Evolutionary conservation across 2,888 invertebrate species (phyloP), one percentile per base, ranked within the genome.

Genomic region (Dynastes tityus): DNA sequence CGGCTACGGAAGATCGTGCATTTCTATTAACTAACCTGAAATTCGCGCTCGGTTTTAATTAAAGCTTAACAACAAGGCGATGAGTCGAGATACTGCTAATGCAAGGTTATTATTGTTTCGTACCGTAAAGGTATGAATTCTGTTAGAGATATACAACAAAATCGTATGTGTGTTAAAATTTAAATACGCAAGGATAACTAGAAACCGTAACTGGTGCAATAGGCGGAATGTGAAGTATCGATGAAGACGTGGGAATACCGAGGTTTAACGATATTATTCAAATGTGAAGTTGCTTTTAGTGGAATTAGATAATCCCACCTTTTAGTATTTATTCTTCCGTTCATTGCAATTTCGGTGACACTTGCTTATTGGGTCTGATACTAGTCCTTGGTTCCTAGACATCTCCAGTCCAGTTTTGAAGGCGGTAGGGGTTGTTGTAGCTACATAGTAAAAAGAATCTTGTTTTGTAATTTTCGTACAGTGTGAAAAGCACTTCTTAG

Each of bases 11-110:
- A 8, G 70, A 53, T 6, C 55, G 16, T 58, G 55, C 22, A 13
- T 6, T n/a, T 70, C 70, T 70, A 5, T 37, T 37, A 37, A 11
- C 58, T 61, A 58, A 73, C 73, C 37, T 61, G 40, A 73, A 73
- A 58, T 58, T 73, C 11, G 68, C 68, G 51, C 73, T 9, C n/a
- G 8, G 58, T 40, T 73, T 73, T 73, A 73, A 73, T 73, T 73
- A 61, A 73, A 32, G 71, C 22, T 29, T 29, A 37, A 9, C 27
- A 37, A 22, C 51, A n/a, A 40, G 11, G 40, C 58, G 37, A 37
- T 11, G n/a, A 68, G 45, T 16, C 51, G 68, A 11, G 13, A 51
- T 68, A 68, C 11, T 45, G 45, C 45, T 27, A 68, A 29, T 13
- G 51, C 37, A 29, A 68, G 27, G 2, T 53, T 27, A 51, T 32